Evolutionary conservation across 1,140 invertebrate genomes (phyloP).

Genomic region (Drosophila orosa): DNA sequence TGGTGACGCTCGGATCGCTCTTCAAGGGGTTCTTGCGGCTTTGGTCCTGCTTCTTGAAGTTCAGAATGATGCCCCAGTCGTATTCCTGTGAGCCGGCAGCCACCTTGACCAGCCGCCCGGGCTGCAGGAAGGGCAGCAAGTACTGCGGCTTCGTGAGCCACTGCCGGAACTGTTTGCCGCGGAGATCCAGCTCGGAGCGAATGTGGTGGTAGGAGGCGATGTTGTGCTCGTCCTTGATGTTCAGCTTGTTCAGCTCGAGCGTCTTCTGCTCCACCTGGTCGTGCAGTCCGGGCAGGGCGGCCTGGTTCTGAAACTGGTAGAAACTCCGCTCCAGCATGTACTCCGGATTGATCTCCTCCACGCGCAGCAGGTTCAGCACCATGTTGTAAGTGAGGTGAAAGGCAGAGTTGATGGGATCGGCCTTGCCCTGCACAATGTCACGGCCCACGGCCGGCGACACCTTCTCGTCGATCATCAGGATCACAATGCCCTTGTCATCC

Average conservation of each 20-base stretch:
- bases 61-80: conserved; percentile 98
- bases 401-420: conserved; percentile 98
- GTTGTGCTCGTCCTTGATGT: conserved; percentile 90
- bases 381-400: conserved; percentile 99
- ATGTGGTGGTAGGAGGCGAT: conserved; percentile 94
- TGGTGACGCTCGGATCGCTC: conserved; percentile 87
- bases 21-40: conserved; percentile 86
- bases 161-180: conserved; percentile 90
- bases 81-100: conserved; percentile 94
- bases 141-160: conserved; percentile 95
- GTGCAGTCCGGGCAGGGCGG: conserved; percentile 94
- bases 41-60: conserved; percentile 91
- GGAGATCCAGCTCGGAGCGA: conserved; percentile 90
- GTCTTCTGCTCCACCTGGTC: conserved; percentile 91
- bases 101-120: conserved; percentile 96
- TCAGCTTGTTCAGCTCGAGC: conserved; percentile 87
- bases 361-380: conserved; percentile 97
- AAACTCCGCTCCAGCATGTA: conserved; percentile 99
- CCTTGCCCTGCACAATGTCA: conserved; percentile 95
- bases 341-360: conserved; percentile 99
- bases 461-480: conserved; percentile 99
- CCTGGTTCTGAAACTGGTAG: conserved; percentile 99
- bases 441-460: conserved; percentile 94
- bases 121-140: conserved; percentile 96
- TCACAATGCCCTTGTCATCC: conserved; percentile 99